These are phyloP conservation scores for Chalcis sispes DNA, from an alignment of 2,888 invertebrate species.

Conservation along the genomic window DNA sequence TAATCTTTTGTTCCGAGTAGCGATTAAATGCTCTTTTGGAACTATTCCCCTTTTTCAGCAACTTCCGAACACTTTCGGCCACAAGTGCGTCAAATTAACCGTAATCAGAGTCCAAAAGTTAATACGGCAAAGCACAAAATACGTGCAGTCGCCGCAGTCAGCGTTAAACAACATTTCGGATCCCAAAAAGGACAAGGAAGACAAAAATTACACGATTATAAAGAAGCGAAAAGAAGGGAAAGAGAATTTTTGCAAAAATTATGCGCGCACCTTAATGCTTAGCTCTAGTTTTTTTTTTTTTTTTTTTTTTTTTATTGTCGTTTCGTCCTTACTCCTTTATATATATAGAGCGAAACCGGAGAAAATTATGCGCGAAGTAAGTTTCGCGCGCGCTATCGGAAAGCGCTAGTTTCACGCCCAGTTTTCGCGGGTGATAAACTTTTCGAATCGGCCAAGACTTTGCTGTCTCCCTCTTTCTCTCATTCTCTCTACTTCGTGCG, in stretches of 20 bases:
- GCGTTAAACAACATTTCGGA: background rate
- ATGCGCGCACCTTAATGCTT: too few species aligned
- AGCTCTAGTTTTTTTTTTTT: too few species aligned
- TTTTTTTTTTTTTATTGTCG: slow-evolving; percentile 2
- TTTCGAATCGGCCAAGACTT: slow-evolving; percentile 12
- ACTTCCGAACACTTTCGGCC: background rate
- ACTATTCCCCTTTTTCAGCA: background rate
- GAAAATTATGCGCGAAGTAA: slow-evolving; percentile 33
- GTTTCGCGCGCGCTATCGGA: slow-evolving; percentile 11
- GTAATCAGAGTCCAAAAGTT: slow-evolving; percentile 7
- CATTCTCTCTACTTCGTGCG: background rate
- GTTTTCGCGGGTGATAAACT: slow-evolving; percentile 7
- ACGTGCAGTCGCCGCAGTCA: background rate
- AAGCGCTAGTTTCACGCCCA: slow-evolving; percentile 23
- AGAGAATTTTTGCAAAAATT: slow-evolving; percentile 25
- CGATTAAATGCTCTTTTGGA: slow-evolving; percentile 7
- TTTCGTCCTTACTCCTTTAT: slow-evolving; percentile 11
- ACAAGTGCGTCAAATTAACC: slow-evolving; percentile 24
- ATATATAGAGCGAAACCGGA: background rate
- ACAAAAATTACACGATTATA: slow-evolving; percentile 5
- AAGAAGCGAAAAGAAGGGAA: too few species aligned
- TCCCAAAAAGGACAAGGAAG: background rate
- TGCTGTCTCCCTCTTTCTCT: background rate
- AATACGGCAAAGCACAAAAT: background rate
- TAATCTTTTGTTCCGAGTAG: slow-evolving; percentile 25